phyloP scores from a whole-genome alignment of 2,888 invertebrate species.

The Drosophila bunnanda region DNA sequence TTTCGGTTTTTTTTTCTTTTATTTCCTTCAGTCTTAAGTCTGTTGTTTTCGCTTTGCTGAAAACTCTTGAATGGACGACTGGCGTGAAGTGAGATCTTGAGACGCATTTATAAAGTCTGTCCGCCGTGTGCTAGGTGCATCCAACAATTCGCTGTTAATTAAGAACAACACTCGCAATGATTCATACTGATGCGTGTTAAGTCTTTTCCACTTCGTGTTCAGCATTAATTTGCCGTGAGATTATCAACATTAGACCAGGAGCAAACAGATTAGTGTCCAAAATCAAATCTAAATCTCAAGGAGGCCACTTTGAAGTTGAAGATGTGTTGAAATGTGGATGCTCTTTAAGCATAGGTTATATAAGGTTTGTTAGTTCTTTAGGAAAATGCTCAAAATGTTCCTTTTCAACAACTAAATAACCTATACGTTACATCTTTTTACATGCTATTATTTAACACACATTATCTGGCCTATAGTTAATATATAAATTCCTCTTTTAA shows the following conservation, averaged over 20 bases:
- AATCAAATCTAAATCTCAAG: slow-evolving; percentile 39
- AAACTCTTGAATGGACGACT: slow-evolving; percentile 34
- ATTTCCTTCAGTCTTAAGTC: neutral
- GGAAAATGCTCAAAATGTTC: too few relatives aligned
- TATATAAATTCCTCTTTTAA: too few relatives aligned
- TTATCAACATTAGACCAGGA: slow-evolving; percentile 50
- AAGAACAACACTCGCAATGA: slow-evolving; percentile 51
- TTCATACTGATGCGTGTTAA: slow-evolving; percentile 69
- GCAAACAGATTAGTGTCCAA: slow-evolving; percentile 42
- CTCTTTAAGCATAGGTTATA: neutral
- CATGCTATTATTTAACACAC: too few relatives aligned
- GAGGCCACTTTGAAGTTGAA: neutral
- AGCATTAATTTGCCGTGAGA: slow-evolving; percentile 72
- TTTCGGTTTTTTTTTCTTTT: neutral
- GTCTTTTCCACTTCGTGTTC: slow-evolving; percentile 74
- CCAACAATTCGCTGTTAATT: slow-evolving; percentile 46
- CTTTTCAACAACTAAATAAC: too few relatives aligned
- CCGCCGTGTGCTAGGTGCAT: slow-evolving; percentile 24
- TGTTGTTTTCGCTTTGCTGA: slow-evolving; percentile 13
- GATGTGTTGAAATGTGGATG: neutral
- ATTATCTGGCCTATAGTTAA: too few relatives aligned
- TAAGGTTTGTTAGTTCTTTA: too few relatives aligned
- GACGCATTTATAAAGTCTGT: slow-evolving; percentile 31
- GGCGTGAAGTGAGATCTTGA: slow-evolving; percentile 16
- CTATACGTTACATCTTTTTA: too few relatives aligned